Base-by-base conservation (phyloP, 2,113 vertebrate genomes). In the Oreochromis aureus region DNA sequence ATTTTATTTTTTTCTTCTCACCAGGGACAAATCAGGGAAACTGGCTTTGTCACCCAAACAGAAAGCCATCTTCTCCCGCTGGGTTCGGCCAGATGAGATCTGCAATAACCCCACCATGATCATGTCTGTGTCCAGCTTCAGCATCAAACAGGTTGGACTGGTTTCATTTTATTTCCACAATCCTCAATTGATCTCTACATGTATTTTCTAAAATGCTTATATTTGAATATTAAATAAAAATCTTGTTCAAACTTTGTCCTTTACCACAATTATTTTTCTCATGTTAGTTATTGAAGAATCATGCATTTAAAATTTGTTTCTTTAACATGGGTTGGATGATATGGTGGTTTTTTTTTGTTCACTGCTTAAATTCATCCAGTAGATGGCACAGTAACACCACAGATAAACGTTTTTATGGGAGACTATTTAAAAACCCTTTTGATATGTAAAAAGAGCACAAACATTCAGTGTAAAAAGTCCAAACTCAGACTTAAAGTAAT, bases 81-180 rank as follows among this genome's bases (percentile, higher is more conserved):
- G 98, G 98, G 97, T 99, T 27, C 95, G 97, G 11, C 98, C 99
- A 3, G 98, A 99, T 85, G 98, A 99, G 66, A 97, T 99, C 90
- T 97, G 96, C 91, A 98, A 97, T 93, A 99, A 98, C 92, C 98
- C 99, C 66, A 98, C 96, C 0, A 99, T 99, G 98, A 99, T 99
- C 94, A 98, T 98, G 89, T 99, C 99, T n/a, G 98, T 99, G 80
- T 99, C 98, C 92, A 99, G 99, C 95, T 99, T 99, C 96, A 99
- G 98, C 95, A 99, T 99, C 96, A 99, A 99, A 87, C 98, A 99
- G 98, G 98, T 99, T 93, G 92, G 79, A 59, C 39, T 30, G 54
- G 3, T 81, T 11, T 41, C 1, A 10, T 27, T 66, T 66, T 80
- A 76, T 76, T 76, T 12, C 24, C 24, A 51, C 44, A 48, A 76